A percentile compares a stretch with the other conserved stretches of the same genome.
Evolutionary conservation across 2,113 vertebrate genomes (phyloP).

Genomic region (Rhegmatorhina hoffmannsi): DNA sequence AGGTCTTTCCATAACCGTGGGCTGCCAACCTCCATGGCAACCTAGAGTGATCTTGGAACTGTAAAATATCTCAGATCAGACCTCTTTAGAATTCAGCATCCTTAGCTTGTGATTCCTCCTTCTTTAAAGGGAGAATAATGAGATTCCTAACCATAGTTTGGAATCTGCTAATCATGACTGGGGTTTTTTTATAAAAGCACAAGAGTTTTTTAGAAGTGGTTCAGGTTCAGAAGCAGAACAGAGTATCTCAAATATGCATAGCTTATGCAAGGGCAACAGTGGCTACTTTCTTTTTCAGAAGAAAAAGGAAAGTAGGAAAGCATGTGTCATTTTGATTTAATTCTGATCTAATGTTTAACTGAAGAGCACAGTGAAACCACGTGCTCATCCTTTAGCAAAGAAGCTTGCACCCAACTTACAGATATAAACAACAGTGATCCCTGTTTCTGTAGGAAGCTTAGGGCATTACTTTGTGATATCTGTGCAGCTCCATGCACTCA

Average conservation of each 20-base stretch:
- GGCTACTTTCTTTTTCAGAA: not conserved
- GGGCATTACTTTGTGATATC: not conserved
- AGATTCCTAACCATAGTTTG: not conserved
- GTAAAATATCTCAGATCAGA: not conserved
- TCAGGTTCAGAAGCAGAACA: not conserved
- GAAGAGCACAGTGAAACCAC: constrained; percentile 4
- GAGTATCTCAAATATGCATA: not conserved
- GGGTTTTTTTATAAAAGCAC: not conserved
- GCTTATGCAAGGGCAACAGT: not conserved
- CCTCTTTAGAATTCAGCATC: not conserved
- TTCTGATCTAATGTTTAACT: constrained; percentile 20
- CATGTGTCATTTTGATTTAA: not conserved
- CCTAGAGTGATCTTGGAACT: not conserved
- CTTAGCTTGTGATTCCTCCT: not conserved
- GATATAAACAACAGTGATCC: not conserved
- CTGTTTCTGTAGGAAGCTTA: not conserved
- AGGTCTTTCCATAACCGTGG: not conserved
- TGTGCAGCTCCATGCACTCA: not conserved
- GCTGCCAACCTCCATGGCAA: not conserved
- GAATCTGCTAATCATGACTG: not conserved
- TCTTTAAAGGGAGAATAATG: not conserved
- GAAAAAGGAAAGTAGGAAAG: not conserved
- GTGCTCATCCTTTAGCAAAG: constrained; percentile 17
- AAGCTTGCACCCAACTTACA: not conserved
- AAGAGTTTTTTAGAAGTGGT: not conserved